phyloP scores from a whole-genome alignment of 2,113 vertebrate genomes.

The Carassius carassius region DNA sequence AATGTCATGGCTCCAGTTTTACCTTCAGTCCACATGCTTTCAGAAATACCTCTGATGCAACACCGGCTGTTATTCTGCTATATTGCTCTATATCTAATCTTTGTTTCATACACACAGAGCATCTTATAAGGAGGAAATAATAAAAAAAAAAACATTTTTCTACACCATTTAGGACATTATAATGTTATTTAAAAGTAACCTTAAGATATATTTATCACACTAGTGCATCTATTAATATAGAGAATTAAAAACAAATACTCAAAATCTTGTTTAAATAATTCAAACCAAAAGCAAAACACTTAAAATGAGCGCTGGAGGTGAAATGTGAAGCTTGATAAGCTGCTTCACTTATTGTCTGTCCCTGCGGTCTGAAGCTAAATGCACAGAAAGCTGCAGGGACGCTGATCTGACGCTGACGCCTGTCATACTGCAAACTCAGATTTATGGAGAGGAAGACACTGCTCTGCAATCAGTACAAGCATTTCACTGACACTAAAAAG shows the following conservation, averaged over 20 bases:
- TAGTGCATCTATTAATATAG: too few relatives aligned
- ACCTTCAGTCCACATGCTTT: not conserved
- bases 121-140: not conserved
- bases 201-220: not conserved
- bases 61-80: not conserved
- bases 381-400: constrained; percentile 12
- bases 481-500: not conserved
- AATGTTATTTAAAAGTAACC: too few relatives aligned
- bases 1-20: not conserved
- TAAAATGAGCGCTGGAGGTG: not conserved
- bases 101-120: not conserved
- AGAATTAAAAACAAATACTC: too few relatives aligned
- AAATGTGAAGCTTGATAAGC: not conserved
- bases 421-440: not conserved
- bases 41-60: not conserved
- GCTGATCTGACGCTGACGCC: not conserved
- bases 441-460: not conserved
- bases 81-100: not conserved
- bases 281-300: not conserved
- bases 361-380: constrained; percentile 5
- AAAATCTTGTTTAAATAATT: not conserved
- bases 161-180: too few relatives aligned
- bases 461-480: not conserved
- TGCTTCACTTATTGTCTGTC: not conserved
- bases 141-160: not conserved